Percentiles rank a stretch among this genome's conserved stretches.
Conservation (phyloP, 2,797 vertebrate genomes). For the Pogonophryne albipinna region DNA sequence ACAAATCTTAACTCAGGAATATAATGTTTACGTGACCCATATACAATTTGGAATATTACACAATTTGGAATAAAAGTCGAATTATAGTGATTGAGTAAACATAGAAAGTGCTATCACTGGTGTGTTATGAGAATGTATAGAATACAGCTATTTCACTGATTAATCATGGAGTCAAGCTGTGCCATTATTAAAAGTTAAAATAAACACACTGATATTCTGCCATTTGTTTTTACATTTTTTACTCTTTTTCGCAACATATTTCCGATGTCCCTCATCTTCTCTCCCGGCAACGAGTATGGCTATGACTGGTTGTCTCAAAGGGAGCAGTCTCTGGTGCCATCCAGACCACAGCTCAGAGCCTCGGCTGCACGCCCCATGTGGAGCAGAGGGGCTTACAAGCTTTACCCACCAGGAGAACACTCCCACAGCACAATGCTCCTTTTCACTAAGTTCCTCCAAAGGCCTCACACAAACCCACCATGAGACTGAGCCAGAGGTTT, state of each 20-base stretch:
- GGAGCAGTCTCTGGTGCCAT: conserved; percentile 69
- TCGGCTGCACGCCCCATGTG: conserved; percentile 76
- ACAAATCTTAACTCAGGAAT: background rate
- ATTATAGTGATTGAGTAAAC: too few species aligned
- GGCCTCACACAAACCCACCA: conserved; percentile 68
- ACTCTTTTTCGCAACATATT: conserved; percentile 33
- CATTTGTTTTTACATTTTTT: too few species aligned
- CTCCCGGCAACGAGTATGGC: conserved; percentile 45
- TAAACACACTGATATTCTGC: background rate
- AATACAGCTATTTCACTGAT: background rate
- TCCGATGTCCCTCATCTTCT: conserved; percentile 42
- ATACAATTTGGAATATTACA: background rate
- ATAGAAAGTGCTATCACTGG: background rate
- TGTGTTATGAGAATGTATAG: background rate
- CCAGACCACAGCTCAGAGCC: conserved; percentile 76
- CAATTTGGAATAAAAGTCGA: background rate
- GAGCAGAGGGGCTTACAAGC: conserved; percentile 78
- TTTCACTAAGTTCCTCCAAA: conserved; percentile 74
- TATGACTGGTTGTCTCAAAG: conserved; percentile 52
- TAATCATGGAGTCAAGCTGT: conserved; percentile 11
- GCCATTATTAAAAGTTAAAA: background rate
- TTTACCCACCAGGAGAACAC: conserved; percentile 76
- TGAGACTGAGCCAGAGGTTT: conserved; percentile 66
- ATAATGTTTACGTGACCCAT: background rate
- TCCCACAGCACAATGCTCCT: conserved; percentile 82